Conservation (phyloP, 2,113 vertebrate genomes). For the Coturnix japonica region DNA sequence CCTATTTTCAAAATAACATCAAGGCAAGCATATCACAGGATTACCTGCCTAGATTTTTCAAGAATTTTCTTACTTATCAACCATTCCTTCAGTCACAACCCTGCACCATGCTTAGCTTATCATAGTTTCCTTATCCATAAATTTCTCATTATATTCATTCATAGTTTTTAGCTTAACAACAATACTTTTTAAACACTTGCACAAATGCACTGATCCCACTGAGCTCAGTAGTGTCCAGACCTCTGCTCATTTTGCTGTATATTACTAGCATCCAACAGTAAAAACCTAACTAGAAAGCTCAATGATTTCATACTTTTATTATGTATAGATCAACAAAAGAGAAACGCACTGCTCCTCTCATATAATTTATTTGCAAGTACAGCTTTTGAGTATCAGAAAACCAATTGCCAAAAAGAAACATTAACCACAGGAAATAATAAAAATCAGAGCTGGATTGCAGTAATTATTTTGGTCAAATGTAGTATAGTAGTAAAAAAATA, state of each 20-base stretch:
- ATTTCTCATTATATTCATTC: background rate
- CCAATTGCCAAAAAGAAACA: background rate
- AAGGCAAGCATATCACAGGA: background rate
- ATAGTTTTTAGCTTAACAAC: background rate
- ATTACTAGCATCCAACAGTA: background rate
- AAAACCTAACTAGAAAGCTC: background rate
- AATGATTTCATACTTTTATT: background rate
- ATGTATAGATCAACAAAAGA: background rate
- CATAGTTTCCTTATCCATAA: background rate
- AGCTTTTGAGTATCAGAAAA: background rate
- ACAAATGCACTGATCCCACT: background rate
- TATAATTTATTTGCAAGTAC: background rate
- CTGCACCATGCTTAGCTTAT: background rate
- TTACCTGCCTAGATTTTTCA: background rate
- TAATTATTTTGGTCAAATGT: background rate
- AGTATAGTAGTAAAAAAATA: background rate
- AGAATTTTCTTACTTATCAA: background rate
- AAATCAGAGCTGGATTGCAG: background rate
- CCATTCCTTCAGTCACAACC: background rate
- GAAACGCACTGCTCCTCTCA: background rate
- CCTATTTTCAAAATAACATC: background rate
- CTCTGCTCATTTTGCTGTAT: background rate
- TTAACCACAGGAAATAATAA: background rate
- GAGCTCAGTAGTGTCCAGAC: background rate
- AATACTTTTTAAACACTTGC: background rate